These are phyloP conservation scores for Lepidostoma basale DNA, from an alignment of 1,140 invertebrate species.

Conservation along the genomic window DNA sequence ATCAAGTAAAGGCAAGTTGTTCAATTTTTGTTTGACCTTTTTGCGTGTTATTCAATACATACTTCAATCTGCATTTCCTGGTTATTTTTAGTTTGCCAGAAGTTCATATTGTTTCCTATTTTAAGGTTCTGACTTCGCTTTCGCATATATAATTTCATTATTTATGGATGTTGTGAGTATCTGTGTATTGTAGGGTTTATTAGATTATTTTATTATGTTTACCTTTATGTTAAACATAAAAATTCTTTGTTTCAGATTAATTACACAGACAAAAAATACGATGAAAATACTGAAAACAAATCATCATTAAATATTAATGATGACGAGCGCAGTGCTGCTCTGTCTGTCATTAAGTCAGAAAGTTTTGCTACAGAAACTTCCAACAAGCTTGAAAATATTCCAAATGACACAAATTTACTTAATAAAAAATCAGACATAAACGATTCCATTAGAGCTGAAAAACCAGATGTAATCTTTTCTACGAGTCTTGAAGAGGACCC, in stretches of 20 bases:
- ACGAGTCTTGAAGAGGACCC: no score
- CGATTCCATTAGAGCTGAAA: no score
- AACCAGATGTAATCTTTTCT: no score
- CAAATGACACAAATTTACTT: no score
- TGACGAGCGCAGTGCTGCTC: background rate
- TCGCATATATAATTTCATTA: background rate
- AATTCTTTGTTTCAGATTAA: background rate
- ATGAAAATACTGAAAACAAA: background rate
- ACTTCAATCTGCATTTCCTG: constrained; percentile 32
- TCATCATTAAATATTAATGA: background rate
- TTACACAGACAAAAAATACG: background rate
- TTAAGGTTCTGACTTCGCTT: constrained; percentile 11
- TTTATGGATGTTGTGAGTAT: constrained; percentile 6
- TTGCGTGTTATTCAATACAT: constrained; percentile 33
- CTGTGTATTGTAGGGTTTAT: background rate
- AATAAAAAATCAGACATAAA: no score
- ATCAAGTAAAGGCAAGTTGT: background rate
- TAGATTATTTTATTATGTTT: background rate
- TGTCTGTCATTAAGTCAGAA: background rate
- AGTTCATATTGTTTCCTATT: constrained; percentile 35
- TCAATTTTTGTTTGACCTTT: constrained; percentile 27
- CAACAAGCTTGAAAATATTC: background rate
- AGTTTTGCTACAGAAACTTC: background rate
- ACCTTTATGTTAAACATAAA: background rate
- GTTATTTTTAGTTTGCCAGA: constrained; percentile 42